phyloP scores from a whole-genome alignment of 2,888 invertebrate genomes.

The Ischnus inquisitorius region DNA sequence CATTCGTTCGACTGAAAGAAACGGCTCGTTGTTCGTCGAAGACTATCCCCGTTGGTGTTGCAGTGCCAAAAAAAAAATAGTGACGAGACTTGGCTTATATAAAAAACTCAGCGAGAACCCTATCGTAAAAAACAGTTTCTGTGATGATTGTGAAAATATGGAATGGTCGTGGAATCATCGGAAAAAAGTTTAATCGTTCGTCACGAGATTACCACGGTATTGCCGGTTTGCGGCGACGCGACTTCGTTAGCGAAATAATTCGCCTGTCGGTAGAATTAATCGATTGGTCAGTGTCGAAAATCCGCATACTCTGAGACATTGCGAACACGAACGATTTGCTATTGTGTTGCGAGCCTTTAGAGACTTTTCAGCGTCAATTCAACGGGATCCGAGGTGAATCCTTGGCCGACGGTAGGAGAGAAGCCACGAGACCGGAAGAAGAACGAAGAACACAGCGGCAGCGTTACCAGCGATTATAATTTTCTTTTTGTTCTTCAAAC shows the following conservation, averaged over 20 bases:
- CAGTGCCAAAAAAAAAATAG: neutral
- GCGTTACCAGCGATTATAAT: conserved; percentile 15
- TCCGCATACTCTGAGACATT: neutral
- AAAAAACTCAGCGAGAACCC: neutral
- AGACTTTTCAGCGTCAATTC: conserved; percentile 32
- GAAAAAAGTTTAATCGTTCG: conserved; percentile 81
- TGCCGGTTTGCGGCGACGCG: conserved; percentile 31
- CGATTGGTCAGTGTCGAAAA: neutral
- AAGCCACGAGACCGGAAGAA: conserved; percentile 10
- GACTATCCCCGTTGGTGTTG: conserved; percentile 3
- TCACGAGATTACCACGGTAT: conserved; percentile 45
- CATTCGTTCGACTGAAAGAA: neutral
- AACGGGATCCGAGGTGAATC: conserved; percentile 20
- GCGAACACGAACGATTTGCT: neutral
- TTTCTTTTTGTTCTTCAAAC: neutral
- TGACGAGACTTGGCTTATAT: neutral
- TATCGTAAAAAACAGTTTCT: conserved; percentile 28
- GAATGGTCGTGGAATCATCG: conserved; percentile 85
- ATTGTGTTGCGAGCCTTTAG: conserved; percentile 1
- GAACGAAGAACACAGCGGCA: neutral
- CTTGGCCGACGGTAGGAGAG: conserved; percentile 19
- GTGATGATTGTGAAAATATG: conserved; percentile 78
- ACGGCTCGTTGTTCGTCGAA: neutral
- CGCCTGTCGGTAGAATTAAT: neutral
- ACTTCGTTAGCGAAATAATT: conserved; percentile 42